Evolutionary conservation across 2,888 invertebrate species (phyloP).

Genomic region (Campopleginae sp.): DNA sequence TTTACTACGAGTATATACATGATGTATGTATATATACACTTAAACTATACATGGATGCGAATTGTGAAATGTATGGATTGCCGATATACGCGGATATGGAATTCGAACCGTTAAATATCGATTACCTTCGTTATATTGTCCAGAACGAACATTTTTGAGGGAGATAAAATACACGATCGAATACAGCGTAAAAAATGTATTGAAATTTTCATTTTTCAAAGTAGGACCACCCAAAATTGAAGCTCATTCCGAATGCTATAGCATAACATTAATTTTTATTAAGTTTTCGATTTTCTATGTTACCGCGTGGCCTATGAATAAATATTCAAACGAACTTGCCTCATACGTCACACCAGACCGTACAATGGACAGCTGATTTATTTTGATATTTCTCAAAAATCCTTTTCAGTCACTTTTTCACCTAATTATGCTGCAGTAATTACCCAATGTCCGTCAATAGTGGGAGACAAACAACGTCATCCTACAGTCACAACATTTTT

Average conservation of each 20-base stretch:
- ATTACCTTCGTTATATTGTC: too few relatives aligned
- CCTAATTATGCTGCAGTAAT: slow-evolving; percentile 31
- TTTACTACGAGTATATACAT: slow-evolving; percentile 20
- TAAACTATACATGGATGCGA: slow-evolving; percentile 15
- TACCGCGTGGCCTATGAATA: too few relatives aligned
- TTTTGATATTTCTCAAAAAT: neutral
- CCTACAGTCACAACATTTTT: slow-evolving; percentile 16
- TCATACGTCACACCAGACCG: neutral
- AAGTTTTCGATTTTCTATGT: too few relatives aligned
- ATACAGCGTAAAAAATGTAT: too few relatives aligned
- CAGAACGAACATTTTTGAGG: too few relatives aligned
- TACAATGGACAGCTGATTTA: neutral
- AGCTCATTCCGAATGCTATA: too few relatives aligned
- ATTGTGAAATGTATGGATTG: neutral
- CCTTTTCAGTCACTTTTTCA: neutral
- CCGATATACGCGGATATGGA: neutral
- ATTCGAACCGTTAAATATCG: neutral
- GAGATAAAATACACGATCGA: too few relatives aligned
- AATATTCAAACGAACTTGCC: neutral
- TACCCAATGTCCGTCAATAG: neutral
- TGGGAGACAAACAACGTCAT: slow-evolving; percentile 8
- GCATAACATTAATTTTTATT: too few relatives aligned
- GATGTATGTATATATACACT: slow-evolving; percentile 19
- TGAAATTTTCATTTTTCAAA: too few relatives aligned
- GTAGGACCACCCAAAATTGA: too few relatives aligned